Conservation (phyloP, 2,888 invertebrate genomes). For the Lochmaea capreae region DNA sequence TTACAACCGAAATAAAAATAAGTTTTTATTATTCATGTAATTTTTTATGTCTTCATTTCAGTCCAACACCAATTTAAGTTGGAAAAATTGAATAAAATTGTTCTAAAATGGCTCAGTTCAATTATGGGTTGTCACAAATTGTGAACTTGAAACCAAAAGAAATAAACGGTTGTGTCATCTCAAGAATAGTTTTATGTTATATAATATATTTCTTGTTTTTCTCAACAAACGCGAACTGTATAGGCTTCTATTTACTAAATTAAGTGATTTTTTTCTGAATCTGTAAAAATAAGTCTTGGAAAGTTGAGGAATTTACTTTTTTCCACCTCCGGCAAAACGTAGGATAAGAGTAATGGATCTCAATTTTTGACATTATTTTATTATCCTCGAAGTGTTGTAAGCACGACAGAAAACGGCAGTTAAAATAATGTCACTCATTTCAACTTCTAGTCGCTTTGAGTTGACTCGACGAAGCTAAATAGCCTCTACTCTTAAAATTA, state of each 20-base stretch:
- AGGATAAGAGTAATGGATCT: conserved; percentile 7
- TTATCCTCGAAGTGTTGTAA: conserved; percentile 14
- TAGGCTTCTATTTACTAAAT: background rate
- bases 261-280: background rate
- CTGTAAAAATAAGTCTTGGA: background rate
- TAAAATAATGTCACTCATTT: conserved; percentile 30
- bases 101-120: too few species aligned
- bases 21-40: background rate
- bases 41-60: too few species aligned
- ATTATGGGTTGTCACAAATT: too few species aligned
- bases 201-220: too few species aligned
- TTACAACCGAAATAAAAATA: background rate
- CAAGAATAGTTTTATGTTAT: too few species aligned
- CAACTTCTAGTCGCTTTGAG: conserved; percentile 16
- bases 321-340: background rate
- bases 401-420: conserved; percentile 18
- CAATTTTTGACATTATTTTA: conserved; percentile 19
- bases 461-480: conserved; percentile 16
- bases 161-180: too few species aligned
- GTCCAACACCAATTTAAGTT: too few species aligned
- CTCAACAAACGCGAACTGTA: too few species aligned
- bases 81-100: too few species aligned
- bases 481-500: conserved; percentile 10
- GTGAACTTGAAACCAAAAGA: too few species aligned
- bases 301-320: conserved; percentile 7